These are phyloP conservation scores for Poeciliopsis turrubarensis DNA, from an alignment of 2,113 vertebrate species.

Conservation along the genomic window DNA sequence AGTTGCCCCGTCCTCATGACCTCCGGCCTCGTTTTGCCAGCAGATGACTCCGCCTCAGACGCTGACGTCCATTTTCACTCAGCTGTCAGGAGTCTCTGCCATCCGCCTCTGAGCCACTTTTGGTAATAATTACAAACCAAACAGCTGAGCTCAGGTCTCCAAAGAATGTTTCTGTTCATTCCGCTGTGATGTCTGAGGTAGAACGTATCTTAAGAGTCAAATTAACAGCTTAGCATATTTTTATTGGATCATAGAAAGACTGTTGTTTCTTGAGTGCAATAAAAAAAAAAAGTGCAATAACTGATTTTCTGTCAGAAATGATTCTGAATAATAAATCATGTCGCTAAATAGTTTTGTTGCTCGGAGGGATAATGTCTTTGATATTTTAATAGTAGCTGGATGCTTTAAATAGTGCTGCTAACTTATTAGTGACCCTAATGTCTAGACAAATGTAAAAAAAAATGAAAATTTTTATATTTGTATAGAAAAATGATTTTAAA, in stretches of 20 bases:
- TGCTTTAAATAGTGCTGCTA: too few species aligned
- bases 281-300: conserved; percentile 77
- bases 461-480: too few species aligned
- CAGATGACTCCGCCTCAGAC: conserved; percentile 3
- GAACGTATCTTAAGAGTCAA: conserved; percentile 32
- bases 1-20: not conserved
- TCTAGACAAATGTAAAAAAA: not conserved
- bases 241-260: conserved; percentile 64
- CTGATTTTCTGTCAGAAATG: conserved; percentile 19
- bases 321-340: not conserved
- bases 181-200: conserved; percentile 50
- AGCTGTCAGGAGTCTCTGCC: conserved; percentile 8
- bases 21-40: conserved; percentile 15
- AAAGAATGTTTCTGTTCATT: conserved; percentile 46
- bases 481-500: too few species aligned
- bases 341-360: too few species aligned
- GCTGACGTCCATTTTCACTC: conserved; percentile 5
- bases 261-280: conserved; percentile 82
- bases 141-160: conserved; percentile 23
- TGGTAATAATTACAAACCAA: conserved; percentile 13
- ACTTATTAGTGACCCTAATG: not conserved
- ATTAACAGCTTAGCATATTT: conserved; percentile 46
- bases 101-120: conserved; percentile 23
- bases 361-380: too few species aligned
- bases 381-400: too few species aligned